Conservation (phyloP, 2,797 vertebrate species). For the Picus viridis region DNA sequence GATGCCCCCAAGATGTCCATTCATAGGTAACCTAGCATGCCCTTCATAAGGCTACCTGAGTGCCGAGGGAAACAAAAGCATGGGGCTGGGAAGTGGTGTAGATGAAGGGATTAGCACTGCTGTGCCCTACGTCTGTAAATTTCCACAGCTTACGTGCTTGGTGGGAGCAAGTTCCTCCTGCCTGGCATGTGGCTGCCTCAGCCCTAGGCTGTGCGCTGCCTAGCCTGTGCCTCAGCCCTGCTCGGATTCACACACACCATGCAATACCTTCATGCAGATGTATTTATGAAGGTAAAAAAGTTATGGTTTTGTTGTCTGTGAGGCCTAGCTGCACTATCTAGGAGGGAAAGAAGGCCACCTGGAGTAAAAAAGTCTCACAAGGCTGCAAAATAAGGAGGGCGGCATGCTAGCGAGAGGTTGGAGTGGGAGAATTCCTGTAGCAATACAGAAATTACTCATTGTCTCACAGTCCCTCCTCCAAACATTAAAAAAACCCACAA, state of each 20-base stretch:
- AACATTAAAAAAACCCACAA: not conserved
- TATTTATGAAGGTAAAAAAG: conserved; percentile 36
- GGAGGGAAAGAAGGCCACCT: not conserved
- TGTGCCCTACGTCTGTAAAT: not conserved
- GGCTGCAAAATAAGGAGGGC: not conserved
- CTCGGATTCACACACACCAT: not conserved
- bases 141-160: not conserved
- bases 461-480: not conserved
- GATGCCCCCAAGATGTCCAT: not conserved
- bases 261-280: not conserved
- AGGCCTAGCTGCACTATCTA: not conserved
- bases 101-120: not conserved
- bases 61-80: not conserved
- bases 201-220: not conserved
- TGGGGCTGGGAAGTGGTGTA: not conserved
- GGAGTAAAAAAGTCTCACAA: not conserved
- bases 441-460: not conserved
- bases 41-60: fast-evolving
- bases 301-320: not conserved
- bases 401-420: not conserved
- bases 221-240: not conserved
- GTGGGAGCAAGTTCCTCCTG: not conserved
- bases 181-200: not conserved
- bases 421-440: not conserved
- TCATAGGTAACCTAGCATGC: fast-evolving